Evolutionary conservation across 2,888 invertebrate genomes (phyloP).

Genomic region (Cetonia aurata): DNA sequence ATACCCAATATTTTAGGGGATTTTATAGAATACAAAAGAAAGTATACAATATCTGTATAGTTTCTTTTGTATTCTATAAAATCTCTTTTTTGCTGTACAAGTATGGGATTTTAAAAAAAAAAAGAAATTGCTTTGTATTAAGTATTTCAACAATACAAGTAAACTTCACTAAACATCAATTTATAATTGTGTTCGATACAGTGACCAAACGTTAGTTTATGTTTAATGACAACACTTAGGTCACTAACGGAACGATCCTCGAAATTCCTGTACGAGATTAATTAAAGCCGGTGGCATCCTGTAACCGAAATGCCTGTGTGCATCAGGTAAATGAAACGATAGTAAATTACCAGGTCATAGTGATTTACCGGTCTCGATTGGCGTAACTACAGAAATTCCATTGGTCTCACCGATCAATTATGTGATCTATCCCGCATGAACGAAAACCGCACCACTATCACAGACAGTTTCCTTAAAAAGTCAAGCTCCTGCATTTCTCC

Average conservation of each 20-base stretch:
- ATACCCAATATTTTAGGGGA: no score
- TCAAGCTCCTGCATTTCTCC: not conserved
- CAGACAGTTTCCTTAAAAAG: slow-evolving; percentile 4
- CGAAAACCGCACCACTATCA: slow-evolving; percentile 20
- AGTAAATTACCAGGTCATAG: slow-evolving; percentile 24
- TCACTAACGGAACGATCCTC: slow-evolving; percentile 7
- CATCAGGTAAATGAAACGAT: slow-evolving; percentile 25
- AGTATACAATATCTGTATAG: no score
- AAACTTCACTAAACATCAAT: no score
- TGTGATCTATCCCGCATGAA: slow-evolving; percentile 6
- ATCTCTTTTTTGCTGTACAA: no score
- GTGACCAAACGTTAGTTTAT: not conserved
- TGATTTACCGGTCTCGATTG: slow-evolving; percentile 33
- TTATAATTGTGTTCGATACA: not conserved
- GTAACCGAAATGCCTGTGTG: slow-evolving; percentile 26
- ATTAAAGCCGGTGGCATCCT: slow-evolving; percentile 20
- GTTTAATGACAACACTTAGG: slow-evolving; percentile 3
- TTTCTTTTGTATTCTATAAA: no score
- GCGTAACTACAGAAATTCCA: slow-evolving; percentile 29
- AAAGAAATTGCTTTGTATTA: no score
- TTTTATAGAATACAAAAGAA: no score
- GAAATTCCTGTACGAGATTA: slow-evolving; percentile 30
- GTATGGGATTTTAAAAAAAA: no score
- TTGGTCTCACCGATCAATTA: slow-evolving; percentile 4
- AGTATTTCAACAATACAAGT: no score